phyloP scores from a whole-genome alignment of 2,113 vertebrate genomes.

The Pleuronectes platessa region DNA sequence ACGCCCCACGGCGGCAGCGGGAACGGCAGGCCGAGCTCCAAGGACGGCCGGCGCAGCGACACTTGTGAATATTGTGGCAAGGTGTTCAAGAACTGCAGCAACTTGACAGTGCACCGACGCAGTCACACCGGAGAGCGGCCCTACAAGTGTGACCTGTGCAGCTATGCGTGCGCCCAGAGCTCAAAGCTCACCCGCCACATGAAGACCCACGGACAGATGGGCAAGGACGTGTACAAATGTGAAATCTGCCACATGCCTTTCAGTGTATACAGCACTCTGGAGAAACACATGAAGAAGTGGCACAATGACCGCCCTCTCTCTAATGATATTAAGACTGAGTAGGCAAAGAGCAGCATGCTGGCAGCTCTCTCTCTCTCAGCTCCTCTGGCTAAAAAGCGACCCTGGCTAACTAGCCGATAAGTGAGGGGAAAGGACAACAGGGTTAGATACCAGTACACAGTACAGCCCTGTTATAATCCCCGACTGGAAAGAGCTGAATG shows the following conservation, averaged over 20 bases:
- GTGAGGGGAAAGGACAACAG: conserved; percentile 71
- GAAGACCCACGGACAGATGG: conserved; percentile 99
- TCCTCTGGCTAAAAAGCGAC: conserved; percentile 68
- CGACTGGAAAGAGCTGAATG: conserved; percentile 89
- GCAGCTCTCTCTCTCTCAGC: conserved; percentile 60
- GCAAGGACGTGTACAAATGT: conserved; percentile 99
- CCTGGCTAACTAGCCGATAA: conserved; percentile 67
- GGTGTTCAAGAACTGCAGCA: conserved; percentile 99
- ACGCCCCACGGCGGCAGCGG: conserved; percentile 88
- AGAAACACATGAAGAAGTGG: conserved; percentile 99
- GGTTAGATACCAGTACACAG: conserved; percentile 90
- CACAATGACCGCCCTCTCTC: conserved; percentile 97
- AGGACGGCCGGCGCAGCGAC: conserved; percentile 98
- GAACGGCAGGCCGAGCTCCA: conserved; percentile 95
- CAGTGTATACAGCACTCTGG: conserved; percentile 99
- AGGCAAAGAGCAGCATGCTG: conserved; percentile 82
- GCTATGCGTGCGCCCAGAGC: conserved; percentile 99
- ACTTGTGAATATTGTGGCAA: conserved; percentile 99
- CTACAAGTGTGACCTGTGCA: conserved; percentile 99
- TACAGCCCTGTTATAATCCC: conserved; percentile 73
- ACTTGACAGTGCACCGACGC: conserved; percentile 99
- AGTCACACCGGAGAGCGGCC: conserved; percentile 99
- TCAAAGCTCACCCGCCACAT: conserved; percentile 99
- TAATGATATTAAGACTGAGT: conserved; percentile 99
- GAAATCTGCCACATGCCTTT: conserved; percentile 99